These are phyloP conservation scores for Drosophila leontia DNA, from an alignment of 1,140 invertebrate species.

Conservation along the genomic window DNA sequence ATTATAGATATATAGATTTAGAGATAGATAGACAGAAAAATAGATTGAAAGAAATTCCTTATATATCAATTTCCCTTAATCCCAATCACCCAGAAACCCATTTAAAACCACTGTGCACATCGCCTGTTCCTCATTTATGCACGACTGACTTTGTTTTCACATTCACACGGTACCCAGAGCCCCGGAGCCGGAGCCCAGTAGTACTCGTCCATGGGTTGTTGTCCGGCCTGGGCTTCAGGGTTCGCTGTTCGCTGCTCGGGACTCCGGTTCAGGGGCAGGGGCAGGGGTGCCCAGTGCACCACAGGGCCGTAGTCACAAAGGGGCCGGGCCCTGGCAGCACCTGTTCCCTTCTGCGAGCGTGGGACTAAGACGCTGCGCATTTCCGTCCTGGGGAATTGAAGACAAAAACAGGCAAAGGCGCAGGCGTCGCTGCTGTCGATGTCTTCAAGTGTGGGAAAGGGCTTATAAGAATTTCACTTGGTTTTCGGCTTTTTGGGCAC, in stretches of 20 bases:
- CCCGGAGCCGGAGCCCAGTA: conserved; percentile 61
- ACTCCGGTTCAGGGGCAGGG: background rate
- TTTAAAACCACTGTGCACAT: conserved; percentile 50
- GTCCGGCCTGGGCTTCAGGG: conserved; percentile 52
- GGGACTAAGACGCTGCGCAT: conserved; percentile 72
- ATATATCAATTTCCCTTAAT: background rate
- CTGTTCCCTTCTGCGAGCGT: conserved; percentile 58
- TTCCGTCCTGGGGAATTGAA: conserved; percentile 70
- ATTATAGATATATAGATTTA: no score
- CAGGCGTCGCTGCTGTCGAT: conserved; percentile 63
- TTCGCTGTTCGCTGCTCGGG: conserved; percentile 14
- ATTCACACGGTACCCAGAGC: conserved; percentile 79
- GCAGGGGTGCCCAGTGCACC: conserved; percentile 2
- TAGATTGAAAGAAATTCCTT: background rate
- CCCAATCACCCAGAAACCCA: background rate
- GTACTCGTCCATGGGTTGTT: conserved; percentile 55
- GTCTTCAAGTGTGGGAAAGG: conserved; percentile 78
- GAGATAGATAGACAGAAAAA: no score
- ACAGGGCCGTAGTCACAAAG: conserved; percentile 61
- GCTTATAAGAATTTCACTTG: conserved; percentile 84
- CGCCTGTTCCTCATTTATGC: conserved; percentile 78
- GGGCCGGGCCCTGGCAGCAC: conserved; percentile 51
- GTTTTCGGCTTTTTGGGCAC: conserved; percentile 68
- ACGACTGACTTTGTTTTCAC: conserved; percentile 83
- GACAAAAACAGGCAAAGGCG: conserved; percentile 42